Percentiles rank a stretch among this genome's conserved stretches.
Conservation (phyloP, 2,888 invertebrate genomes). For the Nesidiocoris tenuis region DNA sequence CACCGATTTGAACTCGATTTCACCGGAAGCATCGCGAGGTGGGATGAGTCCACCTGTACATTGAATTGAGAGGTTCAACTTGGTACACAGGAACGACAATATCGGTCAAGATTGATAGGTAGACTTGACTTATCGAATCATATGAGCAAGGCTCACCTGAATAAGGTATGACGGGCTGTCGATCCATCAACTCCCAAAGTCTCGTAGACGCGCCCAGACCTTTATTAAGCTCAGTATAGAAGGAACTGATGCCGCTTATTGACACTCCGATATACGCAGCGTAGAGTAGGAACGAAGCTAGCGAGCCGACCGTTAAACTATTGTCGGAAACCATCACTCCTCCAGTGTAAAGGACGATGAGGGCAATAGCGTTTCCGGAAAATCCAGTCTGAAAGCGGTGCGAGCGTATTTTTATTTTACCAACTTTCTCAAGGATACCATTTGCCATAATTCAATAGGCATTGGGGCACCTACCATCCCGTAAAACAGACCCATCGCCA, state of each 20-base stretch:
- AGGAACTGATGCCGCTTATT: constrained; percentile 83
- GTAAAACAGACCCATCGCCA: constrained; percentile 86
- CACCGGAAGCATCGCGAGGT: constrained; percentile 61
- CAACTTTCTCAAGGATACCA: too few relatives aligned
- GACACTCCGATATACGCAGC: constrained; percentile 92
- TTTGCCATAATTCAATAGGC: too few relatives aligned
- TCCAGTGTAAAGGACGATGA: constrained; percentile 89
- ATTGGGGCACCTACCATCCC: constrained; percentile 79
- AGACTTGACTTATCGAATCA: not conserved
- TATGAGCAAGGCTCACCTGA: too few relatives aligned
- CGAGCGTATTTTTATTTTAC: not conserved
- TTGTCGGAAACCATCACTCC: constrained; percentile 82
- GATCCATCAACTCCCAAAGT: constrained; percentile 86
- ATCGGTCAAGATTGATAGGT: too few relatives aligned
- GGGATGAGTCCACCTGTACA: constrained; percentile 69
- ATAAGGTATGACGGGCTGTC: constrained; percentile 59
- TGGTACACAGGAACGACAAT: too few relatives aligned
- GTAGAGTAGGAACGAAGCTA: constrained; percentile 92
- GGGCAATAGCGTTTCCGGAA: constrained; percentile 84
- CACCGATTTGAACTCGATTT: constrained; percentile 73
- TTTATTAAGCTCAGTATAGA: constrained; percentile 91
- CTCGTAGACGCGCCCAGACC: constrained; percentile 88
- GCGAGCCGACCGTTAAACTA: constrained; percentile 76
- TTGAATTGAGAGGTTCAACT: too few relatives aligned
- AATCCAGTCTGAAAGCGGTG: constrained; percentile 69